phyloP scores from a whole-genome alignment of 2,113 vertebrate genomes.

The Protobothrops flavoviridis region DNA sequence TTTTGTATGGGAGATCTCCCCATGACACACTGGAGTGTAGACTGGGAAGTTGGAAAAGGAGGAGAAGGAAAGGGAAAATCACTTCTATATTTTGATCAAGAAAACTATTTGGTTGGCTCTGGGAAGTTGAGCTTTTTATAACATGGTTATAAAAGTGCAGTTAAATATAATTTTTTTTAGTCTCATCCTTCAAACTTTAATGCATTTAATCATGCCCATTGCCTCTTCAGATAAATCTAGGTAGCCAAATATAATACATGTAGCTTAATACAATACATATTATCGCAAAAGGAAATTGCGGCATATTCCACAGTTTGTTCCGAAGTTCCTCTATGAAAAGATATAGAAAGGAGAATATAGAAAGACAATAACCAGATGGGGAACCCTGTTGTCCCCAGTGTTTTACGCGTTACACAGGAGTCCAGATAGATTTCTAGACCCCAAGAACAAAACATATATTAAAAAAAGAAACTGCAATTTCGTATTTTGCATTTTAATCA shows the following conservation, averaged over 20 bases:
- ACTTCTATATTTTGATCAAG: not conserved
- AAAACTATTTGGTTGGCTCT: not conserved
- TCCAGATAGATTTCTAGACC: not conserved
- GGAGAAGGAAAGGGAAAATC: not conserved
- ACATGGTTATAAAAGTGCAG: not conserved
- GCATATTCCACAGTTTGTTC: not conserved
- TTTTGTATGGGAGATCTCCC: not conserved
- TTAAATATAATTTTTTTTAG: not conserved
- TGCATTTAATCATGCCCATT: not conserved
- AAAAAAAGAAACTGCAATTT: not conserved
- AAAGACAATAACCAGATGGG: not conserved
- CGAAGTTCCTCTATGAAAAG: not conserved
- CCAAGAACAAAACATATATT: not conserved
- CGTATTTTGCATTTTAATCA: not conserved
- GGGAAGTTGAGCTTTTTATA: not conserved
- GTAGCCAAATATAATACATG: not conserved
- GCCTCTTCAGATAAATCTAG: not conserved
- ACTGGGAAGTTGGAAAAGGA: not conserved
- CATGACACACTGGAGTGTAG: not conserved
- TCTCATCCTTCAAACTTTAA: not conserved
- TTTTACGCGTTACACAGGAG: too few species aligned
- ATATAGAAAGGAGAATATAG: not conserved
- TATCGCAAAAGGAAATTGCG: not conserved
- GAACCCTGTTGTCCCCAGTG: not conserved
- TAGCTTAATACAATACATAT: not conserved